Evolutionary conservation across 2,888 invertebrate genomes (phyloP).

Genomic region (Exocentrus adspersus): DNA sequence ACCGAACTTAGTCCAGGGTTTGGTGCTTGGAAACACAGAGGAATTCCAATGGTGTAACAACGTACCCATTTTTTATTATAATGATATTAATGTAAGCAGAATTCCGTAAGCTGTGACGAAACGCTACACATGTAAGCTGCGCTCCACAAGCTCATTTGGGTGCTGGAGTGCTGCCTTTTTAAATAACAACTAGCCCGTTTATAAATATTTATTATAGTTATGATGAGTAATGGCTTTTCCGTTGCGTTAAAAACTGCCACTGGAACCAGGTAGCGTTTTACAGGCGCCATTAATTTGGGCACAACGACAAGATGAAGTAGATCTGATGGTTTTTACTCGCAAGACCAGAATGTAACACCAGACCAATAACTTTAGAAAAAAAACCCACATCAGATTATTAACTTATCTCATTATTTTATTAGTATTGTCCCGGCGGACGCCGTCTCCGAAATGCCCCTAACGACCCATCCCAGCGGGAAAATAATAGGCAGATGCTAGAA

Average conservation of each 20-base stretch:
- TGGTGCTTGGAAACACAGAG: no score
- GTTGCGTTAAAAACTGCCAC: background rate
- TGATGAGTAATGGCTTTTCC: background rate
- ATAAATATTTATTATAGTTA: background rate
- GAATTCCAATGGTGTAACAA: no score
- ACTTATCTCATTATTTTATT: constrained; percentile 1
- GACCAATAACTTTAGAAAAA: no score
- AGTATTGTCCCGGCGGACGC: no score
- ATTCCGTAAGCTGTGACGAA: background rate
- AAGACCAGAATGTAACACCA: no score
- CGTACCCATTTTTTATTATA: background rate
- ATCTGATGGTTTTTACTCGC: no score
- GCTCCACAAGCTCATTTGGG: background rate
- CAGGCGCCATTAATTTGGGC: no score
- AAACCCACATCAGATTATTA: background rate
- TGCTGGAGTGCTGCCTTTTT: background rate
- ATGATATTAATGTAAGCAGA: background rate
- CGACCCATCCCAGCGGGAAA: background rate
- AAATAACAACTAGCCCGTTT: background rate
- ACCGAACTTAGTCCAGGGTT: no score
- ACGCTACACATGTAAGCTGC: background rate
- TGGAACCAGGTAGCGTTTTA: background rate
- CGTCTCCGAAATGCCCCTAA: background rate
- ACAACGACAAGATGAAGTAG: no score
- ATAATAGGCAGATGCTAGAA: constrained; percentile 12